Base-by-base conservation (phyloP, 2,888 invertebrate genomes). In the Mongoloraphidia duomilia region DNA sequence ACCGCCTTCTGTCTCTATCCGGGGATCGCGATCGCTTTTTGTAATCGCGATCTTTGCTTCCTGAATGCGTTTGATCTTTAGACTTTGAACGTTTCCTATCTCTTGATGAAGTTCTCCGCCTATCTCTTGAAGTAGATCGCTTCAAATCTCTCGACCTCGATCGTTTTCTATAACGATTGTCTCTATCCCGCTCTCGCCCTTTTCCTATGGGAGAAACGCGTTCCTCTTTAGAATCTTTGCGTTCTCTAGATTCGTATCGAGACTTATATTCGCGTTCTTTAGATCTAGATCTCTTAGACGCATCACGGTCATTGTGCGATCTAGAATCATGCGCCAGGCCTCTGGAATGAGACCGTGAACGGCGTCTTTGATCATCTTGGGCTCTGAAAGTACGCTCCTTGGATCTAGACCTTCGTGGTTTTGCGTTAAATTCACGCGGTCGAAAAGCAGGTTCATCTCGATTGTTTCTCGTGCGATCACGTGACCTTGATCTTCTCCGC, bases 11-110 rank as follows among this genome's bases (percentile, higher is more conserved):
- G 34, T 58, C 59, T 46, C 60, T 57, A 48, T 62, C 63, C 39
- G 60, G 59, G 53, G 64, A 64, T 38, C 58, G 60, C 11, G 62
- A 62, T 46, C 63, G 48, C 47, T 57, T 52, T 50, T 54, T 53
- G 44, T 54, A 52, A 26, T 56, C 55, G 14, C 64, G 55, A 37
- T 63, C 62, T 46, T 58, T 58, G 47, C 61, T 60, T 36, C 49
- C 40, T 17, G 59, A 55, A 26, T 54, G 17, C 52, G 52, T 43
- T 50, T 50, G 46, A 35, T 54, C 55, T 35, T 57, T 55, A 17
- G 55, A 51, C 36, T 52, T 54, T 12, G 53, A 53, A 17, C 53
- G 51, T 47, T 36, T 47, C 50, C 39, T 45, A 41, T n/a, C 42
- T 41, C 10, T 50, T 41, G 14, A 48, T 26, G 41, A 41, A 26